These are phyloP conservation scores for Drosophila flavopinicola DNA, from an alignment of 2,888 invertebrate genomes.

Conservation along the genomic window DNA sequence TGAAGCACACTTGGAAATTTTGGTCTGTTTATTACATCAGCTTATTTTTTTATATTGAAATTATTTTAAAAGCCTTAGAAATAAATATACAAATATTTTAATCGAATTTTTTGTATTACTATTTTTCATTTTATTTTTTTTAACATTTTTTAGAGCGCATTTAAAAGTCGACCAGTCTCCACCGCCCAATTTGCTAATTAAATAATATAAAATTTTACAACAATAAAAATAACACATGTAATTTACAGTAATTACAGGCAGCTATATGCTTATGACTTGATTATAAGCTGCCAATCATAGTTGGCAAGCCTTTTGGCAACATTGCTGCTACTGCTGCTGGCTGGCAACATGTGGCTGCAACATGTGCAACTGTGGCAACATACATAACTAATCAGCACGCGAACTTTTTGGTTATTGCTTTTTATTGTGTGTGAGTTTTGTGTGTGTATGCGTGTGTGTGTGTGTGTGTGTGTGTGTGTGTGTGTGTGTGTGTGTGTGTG, in stretches of 20 bases:
- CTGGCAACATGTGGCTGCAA: conserved; percentile 46
- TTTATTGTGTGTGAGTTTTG: conserved; percentile 11
- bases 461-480: background rate
- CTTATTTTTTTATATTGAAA: no score
- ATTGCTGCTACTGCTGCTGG: conserved; percentile 1
- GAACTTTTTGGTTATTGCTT: conserved; percentile 41
- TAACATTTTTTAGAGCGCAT: conserved; percentile 1
- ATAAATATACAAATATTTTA: no score
- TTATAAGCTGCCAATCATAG: conserved; percentile 5
- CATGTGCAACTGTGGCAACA: conserved; percentile 5
- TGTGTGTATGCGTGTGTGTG: conserved; percentile 5
- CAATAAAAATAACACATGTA: background rate
- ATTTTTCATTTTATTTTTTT: background rate
- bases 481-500: conserved; percentile 8
- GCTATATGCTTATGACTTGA: background rate
- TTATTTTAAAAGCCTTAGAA: no score
- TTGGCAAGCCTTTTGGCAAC: background rate
- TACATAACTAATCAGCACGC: conserved; percentile 54
- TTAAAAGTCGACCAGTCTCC: background rate
- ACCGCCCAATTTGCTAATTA: background rate
- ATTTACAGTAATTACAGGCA: background rate
- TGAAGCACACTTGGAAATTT: no score
- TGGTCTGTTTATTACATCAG: no score
- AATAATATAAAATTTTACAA: background rate
- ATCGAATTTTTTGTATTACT: no score